Evolutionary conservation across 2,888 invertebrate species (phyloP).

Genomic region (Drosophila pegasa): DNA sequence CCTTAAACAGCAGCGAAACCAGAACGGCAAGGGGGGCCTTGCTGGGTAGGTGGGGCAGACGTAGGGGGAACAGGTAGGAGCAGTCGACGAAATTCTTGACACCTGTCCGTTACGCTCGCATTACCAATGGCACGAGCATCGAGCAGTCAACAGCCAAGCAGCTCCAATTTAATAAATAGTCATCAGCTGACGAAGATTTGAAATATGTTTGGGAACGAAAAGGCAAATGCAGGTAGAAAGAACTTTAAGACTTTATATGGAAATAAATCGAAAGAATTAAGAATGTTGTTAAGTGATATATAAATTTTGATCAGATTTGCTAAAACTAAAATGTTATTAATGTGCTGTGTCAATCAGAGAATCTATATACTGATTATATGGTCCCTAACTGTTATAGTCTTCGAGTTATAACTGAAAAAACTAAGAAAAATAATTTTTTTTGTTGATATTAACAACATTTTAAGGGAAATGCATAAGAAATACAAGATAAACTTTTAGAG

Average conservation of each 20-base stretch:
- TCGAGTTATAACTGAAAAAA: neutral
- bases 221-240: neutral
- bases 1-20: constrained; percentile 30
- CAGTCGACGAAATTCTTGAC: constrained; percentile 41
- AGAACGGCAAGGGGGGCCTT: neutral
- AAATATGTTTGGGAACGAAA: neutral
- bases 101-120: constrained; percentile 49
- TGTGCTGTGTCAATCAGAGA: neutral
- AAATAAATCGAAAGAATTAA: neutral
- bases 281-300: neutral
- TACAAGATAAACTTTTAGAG: too few species aligned
- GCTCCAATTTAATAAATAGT: constrained; percentile 23
- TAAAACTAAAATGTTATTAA: neutral
- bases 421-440: neutral
- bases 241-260: neutral
- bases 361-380: neutral
- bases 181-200: constrained; percentile 4
- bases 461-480: too few species aligned
- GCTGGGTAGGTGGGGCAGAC: neutral
- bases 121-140: constrained; percentile 50
- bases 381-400: neutral
- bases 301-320: too few species aligned
- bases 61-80: constrained; percentile 4
- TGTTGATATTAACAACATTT: too few species aligned
- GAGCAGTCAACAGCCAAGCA: constrained; percentile 9